phyloP scores from a whole-genome alignment of 2,113 vertebrate genomes.

The Panthera uncia region DNA sequence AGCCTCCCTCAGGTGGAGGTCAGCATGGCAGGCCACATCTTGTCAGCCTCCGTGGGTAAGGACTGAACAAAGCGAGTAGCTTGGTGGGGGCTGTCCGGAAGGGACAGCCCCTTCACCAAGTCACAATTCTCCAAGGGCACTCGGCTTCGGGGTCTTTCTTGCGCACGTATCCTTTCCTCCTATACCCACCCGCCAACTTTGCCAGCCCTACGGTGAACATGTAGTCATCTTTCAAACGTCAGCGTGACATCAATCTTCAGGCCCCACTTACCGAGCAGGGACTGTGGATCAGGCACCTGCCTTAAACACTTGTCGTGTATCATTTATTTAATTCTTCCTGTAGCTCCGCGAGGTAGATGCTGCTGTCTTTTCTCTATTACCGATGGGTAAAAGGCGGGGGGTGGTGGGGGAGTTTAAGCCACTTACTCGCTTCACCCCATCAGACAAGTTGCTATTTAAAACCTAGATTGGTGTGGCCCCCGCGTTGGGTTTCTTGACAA shows the following conservation, averaged over 20 bases:
- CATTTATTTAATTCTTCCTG: neutral
- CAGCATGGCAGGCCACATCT: too few species aligned
- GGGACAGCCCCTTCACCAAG: neutral
- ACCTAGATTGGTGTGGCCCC: neutral
- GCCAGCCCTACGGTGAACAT: rapidly evolving
- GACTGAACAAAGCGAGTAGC: neutral
- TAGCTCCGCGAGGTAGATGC: rapidly evolving
- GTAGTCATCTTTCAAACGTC: neutral
- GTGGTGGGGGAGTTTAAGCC: neutral
- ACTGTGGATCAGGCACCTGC: rapidly evolving
- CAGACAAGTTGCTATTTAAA: neutral
- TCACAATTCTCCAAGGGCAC: neutral
- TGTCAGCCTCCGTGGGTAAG: neutral
- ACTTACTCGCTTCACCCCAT: neutral
- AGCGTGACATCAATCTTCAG: rapidly evolving
- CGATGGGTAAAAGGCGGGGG: neutral
- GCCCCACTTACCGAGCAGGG: neutral
- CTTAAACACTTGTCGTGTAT: rapidly evolving
- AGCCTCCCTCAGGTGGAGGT: neutral
- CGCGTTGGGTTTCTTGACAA: neutral
- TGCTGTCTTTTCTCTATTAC: too few species aligned
- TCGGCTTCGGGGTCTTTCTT: neutral
- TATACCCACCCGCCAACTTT: rapidly evolving
- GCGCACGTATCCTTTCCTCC: neutral
- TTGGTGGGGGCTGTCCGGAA: neutral